A percentile compares a stretch with the other conserved stretches of the same genome.
Evolutionary conservation across 2,113 vertebrate species (phyloP).

Genomic region (Zosterops hypoxanthus): DNA sequence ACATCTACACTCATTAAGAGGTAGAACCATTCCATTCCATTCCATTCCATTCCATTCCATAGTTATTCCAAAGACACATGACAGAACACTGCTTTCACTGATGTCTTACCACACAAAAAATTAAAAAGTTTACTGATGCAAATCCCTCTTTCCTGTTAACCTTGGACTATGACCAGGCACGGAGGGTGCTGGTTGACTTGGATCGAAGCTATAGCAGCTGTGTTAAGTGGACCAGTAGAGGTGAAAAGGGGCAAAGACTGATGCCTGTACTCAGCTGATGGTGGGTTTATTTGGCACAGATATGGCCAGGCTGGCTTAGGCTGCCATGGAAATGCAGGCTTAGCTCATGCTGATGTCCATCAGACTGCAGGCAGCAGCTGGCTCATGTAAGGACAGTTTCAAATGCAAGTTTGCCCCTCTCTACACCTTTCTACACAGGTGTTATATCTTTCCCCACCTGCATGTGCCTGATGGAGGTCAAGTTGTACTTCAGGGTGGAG

Average conservation of each 20-base stretch:
- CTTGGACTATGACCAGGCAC: background rate
- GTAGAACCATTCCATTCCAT: background rate
- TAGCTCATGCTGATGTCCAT: background rate
- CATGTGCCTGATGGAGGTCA: background rate
- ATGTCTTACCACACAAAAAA: background rate
- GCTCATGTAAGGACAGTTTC: background rate
- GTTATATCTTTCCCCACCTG: background rate
- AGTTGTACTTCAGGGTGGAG: rapidly evolving
- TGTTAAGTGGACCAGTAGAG: background rate
- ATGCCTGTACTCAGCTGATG: background rate
- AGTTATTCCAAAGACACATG: background rate
- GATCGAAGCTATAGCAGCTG: background rate
- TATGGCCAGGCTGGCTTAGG: background rate
- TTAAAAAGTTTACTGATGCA: background rate
- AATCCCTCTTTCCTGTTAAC: background rate
- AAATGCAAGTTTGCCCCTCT: background rate
- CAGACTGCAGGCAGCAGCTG: background rate
- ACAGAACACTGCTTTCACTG: background rate
- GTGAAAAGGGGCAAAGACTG: background rate
- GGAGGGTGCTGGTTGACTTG: background rate
- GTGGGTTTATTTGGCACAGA: background rate
- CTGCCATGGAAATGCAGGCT: background rate
- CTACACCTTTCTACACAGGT: background rate
- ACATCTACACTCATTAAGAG: too few species aligned
- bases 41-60: background rate